phyloP scores from a whole-genome alignment of 2,888 invertebrate species.

The Rhynchonema sp. region DNA sequence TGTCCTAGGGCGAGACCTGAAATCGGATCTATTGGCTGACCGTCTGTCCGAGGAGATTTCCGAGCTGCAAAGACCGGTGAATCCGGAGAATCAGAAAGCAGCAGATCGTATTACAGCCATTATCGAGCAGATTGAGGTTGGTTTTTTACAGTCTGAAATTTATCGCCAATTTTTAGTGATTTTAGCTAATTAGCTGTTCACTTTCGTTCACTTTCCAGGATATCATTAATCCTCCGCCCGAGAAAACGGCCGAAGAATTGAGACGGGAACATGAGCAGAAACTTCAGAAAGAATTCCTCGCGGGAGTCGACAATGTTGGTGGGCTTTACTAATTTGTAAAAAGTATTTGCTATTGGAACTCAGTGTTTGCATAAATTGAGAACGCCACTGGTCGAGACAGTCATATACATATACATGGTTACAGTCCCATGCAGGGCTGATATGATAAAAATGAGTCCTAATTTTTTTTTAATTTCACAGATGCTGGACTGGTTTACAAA shows the following conservation, averaged over 20 bases:
- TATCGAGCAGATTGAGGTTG: constrained; percentile 3
- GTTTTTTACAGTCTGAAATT: not conserved
- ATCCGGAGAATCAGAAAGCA: constrained; percentile 11
- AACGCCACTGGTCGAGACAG: too few species aligned
- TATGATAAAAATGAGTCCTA: too few species aligned
- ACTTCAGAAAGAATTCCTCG: constrained; percentile 2
- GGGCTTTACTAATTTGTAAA: too few species aligned
- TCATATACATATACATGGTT: too few species aligned
- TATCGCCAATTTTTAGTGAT: not conserved
- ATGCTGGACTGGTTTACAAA: constrained; percentile 59
- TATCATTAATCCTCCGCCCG: not conserved
- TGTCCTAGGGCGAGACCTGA: too few species aligned
- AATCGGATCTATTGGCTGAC: not conserved
- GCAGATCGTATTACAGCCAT: constrained; percentile 2
- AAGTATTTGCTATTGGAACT: too few species aligned
- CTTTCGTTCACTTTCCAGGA: too few species aligned
- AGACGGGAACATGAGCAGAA: not conserved
- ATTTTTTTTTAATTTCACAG: constrained; percentile 31
- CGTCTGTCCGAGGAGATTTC: constrained; percentile 22
- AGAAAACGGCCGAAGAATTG: not conserved
- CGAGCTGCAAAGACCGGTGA: constrained; percentile 4
- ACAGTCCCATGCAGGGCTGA: too few species aligned
- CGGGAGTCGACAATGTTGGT: constrained; percentile 5
- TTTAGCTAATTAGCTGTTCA: not conserved
- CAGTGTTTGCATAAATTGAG: too few species aligned